Conservation (phyloP, 2,113 vertebrate genomes). For the Felis catus region F.catus_Fca126_mat1.0 CM031412.1:50874501-50875000, state of each 20-base stretch:
- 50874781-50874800: background rate
- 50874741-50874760: background rate
- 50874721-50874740: background rate
- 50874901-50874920: background rate
- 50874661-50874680: background rate
- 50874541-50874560: background rate
- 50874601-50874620: background rate
- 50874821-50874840: background rate
- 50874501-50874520: background rate
- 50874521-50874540: background rate
- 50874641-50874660: background rate
- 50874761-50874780: background rate
- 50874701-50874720: background rate
- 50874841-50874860: background rate
- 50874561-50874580: background rate
- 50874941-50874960: background rate
- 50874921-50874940: fast-evolving
- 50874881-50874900: background rate
- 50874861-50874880: background rate
- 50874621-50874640: background rate
- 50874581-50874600: background rate
- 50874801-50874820: background rate
- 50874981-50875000: background rate
- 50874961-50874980: background rate
- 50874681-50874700: background rate